Percentiles rank a stretch among this genome's conserved stretches.
These are phyloP conservation scores for Campylomormyrus tamandua DNA, from an alignment of 2,113 vertebrate genomes.

Conservation along the genomic window DNA sequence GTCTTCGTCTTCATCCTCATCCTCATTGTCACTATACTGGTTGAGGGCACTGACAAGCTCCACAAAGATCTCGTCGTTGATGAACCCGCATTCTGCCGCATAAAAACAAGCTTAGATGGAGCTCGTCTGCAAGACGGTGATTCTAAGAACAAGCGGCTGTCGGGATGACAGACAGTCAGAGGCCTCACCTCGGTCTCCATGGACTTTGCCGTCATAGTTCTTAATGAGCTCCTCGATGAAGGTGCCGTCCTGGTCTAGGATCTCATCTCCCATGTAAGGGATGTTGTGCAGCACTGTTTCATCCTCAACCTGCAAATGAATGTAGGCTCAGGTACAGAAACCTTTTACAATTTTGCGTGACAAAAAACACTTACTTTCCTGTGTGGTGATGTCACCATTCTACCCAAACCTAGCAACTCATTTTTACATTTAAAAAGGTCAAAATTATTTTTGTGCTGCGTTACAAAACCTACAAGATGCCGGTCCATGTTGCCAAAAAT, in stretches of 20 bases:
- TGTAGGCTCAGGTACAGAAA: background rate
- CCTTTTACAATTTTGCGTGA: background rate
- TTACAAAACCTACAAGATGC: background rate
- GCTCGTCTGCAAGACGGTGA: background rate
- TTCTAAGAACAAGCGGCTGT: background rate
- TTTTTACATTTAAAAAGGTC: background rate
- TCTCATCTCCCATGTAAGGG: slow-evolving; percentile 98
- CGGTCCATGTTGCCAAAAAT: background rate
- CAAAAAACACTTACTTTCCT: background rate
- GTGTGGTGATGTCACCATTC: background rate
- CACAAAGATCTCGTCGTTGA: slow-evolving; percentile 98
- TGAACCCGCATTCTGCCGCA: slow-evolving; percentile 87
- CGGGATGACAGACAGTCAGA: background rate
- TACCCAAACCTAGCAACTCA: background rate
- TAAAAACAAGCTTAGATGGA: background rate
- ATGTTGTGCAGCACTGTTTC: slow-evolving; percentile 98
- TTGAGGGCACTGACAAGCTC: slow-evolving; percentile 88
- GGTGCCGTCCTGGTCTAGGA: slow-evolving; percentile 95
- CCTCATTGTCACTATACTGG: slow-evolving; percentile 93
- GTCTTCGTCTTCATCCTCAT: slow-evolving; percentile 78
- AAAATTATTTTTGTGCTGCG: background rate
- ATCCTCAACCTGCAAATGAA: slow-evolving; percentile 78
- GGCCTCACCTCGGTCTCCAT: slow-evolving; percentile 90
- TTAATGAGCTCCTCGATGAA: slow-evolving; percentile 98
- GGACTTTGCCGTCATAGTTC: slow-evolving; percentile 98